Base-by-base conservation (phyloP, 1,140 invertebrate species). In the Drosophila pseudoobscura region DNA sequence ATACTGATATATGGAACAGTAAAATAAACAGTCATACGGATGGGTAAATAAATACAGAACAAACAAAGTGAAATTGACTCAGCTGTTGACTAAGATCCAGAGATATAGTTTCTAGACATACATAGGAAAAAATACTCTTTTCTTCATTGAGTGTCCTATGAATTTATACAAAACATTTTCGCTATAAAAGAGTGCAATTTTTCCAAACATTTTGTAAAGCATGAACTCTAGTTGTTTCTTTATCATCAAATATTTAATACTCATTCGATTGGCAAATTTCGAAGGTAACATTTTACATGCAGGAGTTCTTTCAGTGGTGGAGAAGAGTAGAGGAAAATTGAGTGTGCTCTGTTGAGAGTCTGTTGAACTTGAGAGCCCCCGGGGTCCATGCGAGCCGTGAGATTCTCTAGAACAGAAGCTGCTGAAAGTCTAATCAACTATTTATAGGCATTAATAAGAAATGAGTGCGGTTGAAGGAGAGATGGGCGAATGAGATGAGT, bases 401-500 rank as follows among this genome's bases (percentile, higher is more conserved):
- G 24, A 17, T 39, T 56, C 35, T 39, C 3, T 39, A 13, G 11
- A 39, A 39, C 8, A 39, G 54, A 56, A 60, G 3, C 54, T 63
- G 75, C 26, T 39, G 49, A 68, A 39, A 44, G 24, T 53, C 46
- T 49, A 75, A 79, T 75, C 63, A 79, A 75, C 76, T 79, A 79
- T 79, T 79, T 79, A 79, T 79, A 43, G 45, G 6, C 13, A 74
- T 71, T 72, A 56, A 64, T 64, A 26, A 60, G 46, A 75, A 68
- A 77, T 63, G 49, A 76, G 59, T 43, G 22, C 35, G 24, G 45
- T 29, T 17, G 45, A 22, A 2, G 20, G 41, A 41, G 44, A 15
- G 44, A 17, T 39, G 17, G 24, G 55, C 24, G 11, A 1, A 35
- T 58, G 35, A 31, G 11, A 39, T 5, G 35, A 39, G 35, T 39